Evolutionary conservation across 2,888 invertebrate genomes (phyloP), one percentile per base, ranked within the genome.

Genomic region (Eilema caniola): DNA sequence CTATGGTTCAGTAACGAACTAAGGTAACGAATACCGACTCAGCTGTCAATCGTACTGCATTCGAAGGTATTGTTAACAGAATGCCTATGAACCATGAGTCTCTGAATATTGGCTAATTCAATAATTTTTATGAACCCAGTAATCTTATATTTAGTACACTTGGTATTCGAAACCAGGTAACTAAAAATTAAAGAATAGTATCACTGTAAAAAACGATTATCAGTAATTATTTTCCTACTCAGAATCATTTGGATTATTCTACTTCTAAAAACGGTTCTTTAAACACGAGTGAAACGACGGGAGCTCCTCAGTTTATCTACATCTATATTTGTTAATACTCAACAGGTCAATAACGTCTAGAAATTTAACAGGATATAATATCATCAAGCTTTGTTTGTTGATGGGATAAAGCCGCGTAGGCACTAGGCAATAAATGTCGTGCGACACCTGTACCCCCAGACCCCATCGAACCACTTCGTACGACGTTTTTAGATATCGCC

Each of bases 321-420:
- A 33, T 10, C 16, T 53, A 53, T 53, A 72, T 81, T 81, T 75
- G 67, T 62, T 63, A 63, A 67, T 47, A 67, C 63, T 59, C 25
- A 37, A 8, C 37, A 25, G 53, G 66, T n/a, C 53, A 25, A 62
- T 41, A 69, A 69, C 60, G 66, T 14, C 37, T 66, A 70, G 70
- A 66, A 68, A 62, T 67, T 64, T 66, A 78, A 70, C 63, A 60
- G 70, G 67, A 65, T 75, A 79, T 79, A 76, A 10, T 71, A 81
- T 76, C 70, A 74, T 72, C 70, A 69, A 56, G 72, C 24, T 37
- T 47, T 53, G 53, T 66, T 62, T 67, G 79, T 78, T 75, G 70
- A 75, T 70, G 75, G 69, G 63, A 59, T 57, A 69, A 59, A 57
- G 47, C 47, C 47, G 7, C 47, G 20, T 47, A 20, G 20, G 10